Evolutionary conservation across 37 sponge, comb jelly and placozoan species (phyloP).

Genomic region (Cliona cf. orientalis): DNA sequence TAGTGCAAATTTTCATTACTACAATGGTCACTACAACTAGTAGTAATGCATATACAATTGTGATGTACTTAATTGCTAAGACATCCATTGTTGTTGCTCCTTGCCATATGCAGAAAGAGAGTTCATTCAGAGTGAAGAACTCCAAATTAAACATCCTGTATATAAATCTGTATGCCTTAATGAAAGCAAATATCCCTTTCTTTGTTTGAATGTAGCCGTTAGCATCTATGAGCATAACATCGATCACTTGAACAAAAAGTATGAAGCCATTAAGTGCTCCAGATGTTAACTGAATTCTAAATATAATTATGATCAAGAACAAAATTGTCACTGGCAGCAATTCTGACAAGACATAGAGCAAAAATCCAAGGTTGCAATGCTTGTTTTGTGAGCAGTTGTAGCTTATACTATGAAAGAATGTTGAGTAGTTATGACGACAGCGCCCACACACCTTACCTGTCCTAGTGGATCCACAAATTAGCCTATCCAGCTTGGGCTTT

Average conservation of each 20-base stretch:
- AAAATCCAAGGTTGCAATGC: background rate
- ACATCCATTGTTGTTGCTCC: background rate
- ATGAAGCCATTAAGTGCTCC: too few relatives aligned
- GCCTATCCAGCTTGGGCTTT: background rate
- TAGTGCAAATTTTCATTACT: too few relatives aligned
- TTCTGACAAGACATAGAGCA: background rate
- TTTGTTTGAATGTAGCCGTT: background rate
- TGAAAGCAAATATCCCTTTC: too few relatives aligned
- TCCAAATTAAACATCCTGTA: background rate
- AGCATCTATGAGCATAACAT: background rate
- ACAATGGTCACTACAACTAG: background rate
- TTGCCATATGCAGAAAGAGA: background rate
- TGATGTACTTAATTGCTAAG: background rate
- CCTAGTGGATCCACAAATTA: background rate
- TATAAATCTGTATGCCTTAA: background rate
- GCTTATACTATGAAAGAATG: background rate
- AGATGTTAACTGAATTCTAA: too few relatives aligned
- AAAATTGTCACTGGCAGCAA: background rate
- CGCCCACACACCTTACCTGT: background rate
- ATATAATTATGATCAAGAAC: too few relatives aligned
- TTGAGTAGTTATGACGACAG: background rate
- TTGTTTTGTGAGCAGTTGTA: background rate
- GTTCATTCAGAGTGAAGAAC: background rate
- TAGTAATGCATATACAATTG: background rate
- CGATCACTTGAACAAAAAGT: background rate